Base-by-base conservation (phyloP, 2,888 invertebrate species). In the Ophonus ardosiacus region DNA sequence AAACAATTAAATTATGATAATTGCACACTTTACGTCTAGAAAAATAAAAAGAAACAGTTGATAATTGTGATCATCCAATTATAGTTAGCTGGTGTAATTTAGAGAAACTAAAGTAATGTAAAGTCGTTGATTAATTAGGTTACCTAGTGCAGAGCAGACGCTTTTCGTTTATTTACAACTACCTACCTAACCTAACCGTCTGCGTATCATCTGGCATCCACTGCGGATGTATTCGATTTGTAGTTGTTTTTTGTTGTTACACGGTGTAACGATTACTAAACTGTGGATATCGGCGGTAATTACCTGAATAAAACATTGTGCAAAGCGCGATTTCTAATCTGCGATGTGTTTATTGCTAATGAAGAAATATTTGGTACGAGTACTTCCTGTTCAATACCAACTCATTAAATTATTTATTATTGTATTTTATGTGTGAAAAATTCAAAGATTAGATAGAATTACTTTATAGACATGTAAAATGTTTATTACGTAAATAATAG, bases 161-260 rank as follows among this genome's bases (percentile, higher is more conserved):
- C 43, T 43, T 74, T 74, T 74, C 18, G 71, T 74, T 74, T 74
- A 74, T 74, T 74, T 74, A 74, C 71, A 74, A n/a, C n/a, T n/a
- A n/a, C n/a, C n/a, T n/a, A n/a, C n/a, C n/a, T n/a, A n/a, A 18
- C 18, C 40, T 74, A 43, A 18, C 43, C 68, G 31, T 31, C 38
- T 38, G 68, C n/a, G 68, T 24, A 68, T 68, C 38, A 68, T 68
- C 68, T 68, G 68, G 68, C 68, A 68, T 63, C 10, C 24, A 63
- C 21, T 63, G 18, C 43, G 71, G 43, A 74, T 43, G 68, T 38
- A 21, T 68, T 38, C 38, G 40, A 68, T 68, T 68, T 38, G 71
- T 43, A 43, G 31, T 68, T 68, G 68, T 68, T 68, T 68, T 61
- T 31, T 68, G 68, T 68, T n/a, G 38, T 68, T 68, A 68, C 68